Evolutionary conservation across 2,888 invertebrate species (phyloP), one percentile per base, ranked within the genome.

Genomic region (Caenorhabditis plicata): DNA sequence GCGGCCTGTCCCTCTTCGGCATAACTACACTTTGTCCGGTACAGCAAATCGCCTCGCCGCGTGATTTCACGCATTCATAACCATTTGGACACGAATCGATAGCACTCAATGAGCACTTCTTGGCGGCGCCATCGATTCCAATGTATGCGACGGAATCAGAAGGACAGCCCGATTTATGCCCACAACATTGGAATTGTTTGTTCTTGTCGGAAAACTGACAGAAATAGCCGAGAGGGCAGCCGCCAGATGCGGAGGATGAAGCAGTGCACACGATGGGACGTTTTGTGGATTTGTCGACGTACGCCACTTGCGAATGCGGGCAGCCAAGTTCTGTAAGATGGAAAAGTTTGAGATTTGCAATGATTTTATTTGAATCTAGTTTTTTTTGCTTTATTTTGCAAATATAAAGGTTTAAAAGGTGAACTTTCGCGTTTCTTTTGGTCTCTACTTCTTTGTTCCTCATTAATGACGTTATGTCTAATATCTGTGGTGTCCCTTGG

Each of bases 191-290:
- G 50, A 76, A 76, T 42, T 76, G 75, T 36, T 68, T 74, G 56
- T 75, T 74, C n/a, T 58, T 57, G 42, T 72, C 73, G n/a, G 74
- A 73, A 51, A 75, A 75, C 42, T 77, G 76, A 47, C 77, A 77
- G 53, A 76, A 77, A 51, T 76, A 77, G 9, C 77, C 77, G 9
- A 50, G 45, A 3, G 76, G 76, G 33, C 77, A 77, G n/a, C n/a
- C n/a, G n/a, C n/a, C n/a, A n/a, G n/a, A n/a, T 5, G 63, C 64
- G 1, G 48, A 40, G 19, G 64, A 61, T n/a, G 68, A 68, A 3
- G 68, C 61, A 3, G 69, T 67, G 46, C 69, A 67, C 17, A 69
- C 66, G 5, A 69, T 56, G 2, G 69, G 69, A 35, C 49, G 42
- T 15, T 55, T 54, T 8, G 60, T 41, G n/a, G n/a, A n/a, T n/a